Evolutionary conservation across 2,888 invertebrate species (phyloP), one percentile per base, ranked within the genome.

Genomic region (Polia nebulosa): DNA sequence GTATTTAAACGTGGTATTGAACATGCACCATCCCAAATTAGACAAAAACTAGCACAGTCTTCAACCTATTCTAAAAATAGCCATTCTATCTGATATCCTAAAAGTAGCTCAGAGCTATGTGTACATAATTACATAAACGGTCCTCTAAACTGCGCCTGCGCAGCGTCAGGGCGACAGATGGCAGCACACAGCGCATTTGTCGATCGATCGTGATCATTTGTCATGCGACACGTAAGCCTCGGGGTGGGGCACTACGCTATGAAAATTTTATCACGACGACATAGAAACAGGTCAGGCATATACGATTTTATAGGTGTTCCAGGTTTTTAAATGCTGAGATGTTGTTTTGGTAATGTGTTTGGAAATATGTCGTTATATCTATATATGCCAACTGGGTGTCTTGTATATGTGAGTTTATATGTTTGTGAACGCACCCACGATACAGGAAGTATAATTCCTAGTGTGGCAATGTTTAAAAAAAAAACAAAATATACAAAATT

Each of bases 141-240:
- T 59, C 45, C 53, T 75, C 70, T 39, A 34, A 52, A 20, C 25
- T 32, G 62, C 80, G 71, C 66, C 2, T 25, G 52, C 73, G 67
- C 80, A 67, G 44, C 29, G 45, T 4, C 6, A 25, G 39, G 9
- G 27, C 87, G 78, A 85, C 72, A 89, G 89, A 89, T 89, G 89
- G 89, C 89, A 81, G 77, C 81, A 87, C 83, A 56, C 47, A 61
- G 53, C 75, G 11, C 79, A 36, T 75, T 79, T 58, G 58, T 22
- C 47, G 51, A 68, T 71, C 45, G 62, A 72, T 51, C 55, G 39
- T 8, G 57, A 72, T 74, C 71, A 74, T 83, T 81, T 77, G 53
- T 79, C 80, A 80, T 59, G 60, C 55, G 60, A 61, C 78, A 83
- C 80, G 76, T 80, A 78, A 72, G 72, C 78, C 74, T 57, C 29